Conservation (phyloP, 2,797 vertebrate genomes). For the Poeciliopsis infans region DNA sequence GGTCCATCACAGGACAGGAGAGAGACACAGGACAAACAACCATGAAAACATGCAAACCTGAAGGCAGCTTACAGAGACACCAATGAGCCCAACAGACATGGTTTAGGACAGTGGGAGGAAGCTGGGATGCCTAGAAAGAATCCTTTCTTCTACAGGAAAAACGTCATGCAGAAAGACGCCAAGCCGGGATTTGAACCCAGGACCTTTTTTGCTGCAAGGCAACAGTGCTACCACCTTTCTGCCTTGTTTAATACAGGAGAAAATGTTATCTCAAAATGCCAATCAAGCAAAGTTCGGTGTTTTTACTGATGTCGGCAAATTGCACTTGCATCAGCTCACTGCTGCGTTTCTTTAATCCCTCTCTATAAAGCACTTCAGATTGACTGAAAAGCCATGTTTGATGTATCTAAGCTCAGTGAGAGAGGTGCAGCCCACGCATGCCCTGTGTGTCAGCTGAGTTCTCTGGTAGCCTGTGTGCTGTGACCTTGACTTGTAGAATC, state of each 20-base stretch:
- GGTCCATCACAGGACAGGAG: not conserved
- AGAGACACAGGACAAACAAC: not conserved
- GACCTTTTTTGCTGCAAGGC: not conserved
- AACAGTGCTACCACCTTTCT: not conserved
- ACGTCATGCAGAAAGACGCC: not conserved
- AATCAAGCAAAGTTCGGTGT: not conserved
- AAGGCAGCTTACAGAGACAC: not conserved
- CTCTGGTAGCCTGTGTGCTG: not conserved
- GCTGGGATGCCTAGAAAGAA: not conserved
- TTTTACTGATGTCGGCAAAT: not conserved
- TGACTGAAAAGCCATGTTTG: not conserved
- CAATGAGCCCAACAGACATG: not conserved
- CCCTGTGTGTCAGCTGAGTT: not conserved
- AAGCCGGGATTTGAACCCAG: not conserved
- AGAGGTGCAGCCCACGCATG: not conserved
- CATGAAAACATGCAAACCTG: not conserved
- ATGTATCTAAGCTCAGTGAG: not conserved
- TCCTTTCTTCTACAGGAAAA: not conserved
- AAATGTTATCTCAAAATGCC: not conserved
- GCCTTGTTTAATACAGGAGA: not conserved
- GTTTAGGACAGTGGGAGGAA: not conserved
- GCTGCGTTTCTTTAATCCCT: not conserved
- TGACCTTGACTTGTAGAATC: constrained; percentile 36
- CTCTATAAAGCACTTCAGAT: not conserved
- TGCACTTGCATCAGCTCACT: not conserved